phyloP scores from a whole-genome alignment of 2,113 vertebrate genomes.

The Setophaga kirtlandii region DNA sequence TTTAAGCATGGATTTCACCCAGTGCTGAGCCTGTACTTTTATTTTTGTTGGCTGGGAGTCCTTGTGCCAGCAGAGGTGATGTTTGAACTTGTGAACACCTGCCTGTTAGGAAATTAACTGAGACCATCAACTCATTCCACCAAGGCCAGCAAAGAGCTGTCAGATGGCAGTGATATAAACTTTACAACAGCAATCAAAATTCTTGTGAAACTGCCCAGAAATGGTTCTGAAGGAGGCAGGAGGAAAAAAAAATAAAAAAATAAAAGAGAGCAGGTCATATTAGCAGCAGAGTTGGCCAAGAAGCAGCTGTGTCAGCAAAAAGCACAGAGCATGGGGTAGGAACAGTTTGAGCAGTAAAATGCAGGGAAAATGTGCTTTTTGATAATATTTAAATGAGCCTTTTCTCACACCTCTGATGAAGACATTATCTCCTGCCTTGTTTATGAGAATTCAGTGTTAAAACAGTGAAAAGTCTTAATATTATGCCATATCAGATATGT shows the following conservation, averaged over 20 bases:
- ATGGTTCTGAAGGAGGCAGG: not conserved
- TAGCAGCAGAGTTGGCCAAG: not conserved
- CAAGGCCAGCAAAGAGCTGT: slow-evolving; percentile 13
- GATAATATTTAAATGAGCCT: not conserved
- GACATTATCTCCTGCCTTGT: not conserved
- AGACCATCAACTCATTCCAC: not conserved
- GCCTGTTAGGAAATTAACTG: not conserved
- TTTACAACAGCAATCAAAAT: slow-evolving; percentile 42
- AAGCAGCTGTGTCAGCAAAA: slow-evolving; percentile 27
- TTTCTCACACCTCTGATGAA: not conserved
- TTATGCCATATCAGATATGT: not conserved
- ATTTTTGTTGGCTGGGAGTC: not conserved
- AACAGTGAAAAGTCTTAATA: not conserved
- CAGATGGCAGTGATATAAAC: slow-evolving; percentile 18
- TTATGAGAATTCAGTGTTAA: not conserved
- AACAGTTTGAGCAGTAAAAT: not conserved
- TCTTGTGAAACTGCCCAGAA: slow-evolving; percentile 47
- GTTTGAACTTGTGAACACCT: not conserved
- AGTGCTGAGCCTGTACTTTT: not conserved
- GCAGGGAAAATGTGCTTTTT: not conserved
- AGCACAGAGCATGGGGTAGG: not conserved
- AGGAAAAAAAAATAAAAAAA: not conserved
- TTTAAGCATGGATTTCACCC: not conserved
- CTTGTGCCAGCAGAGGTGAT: not conserved
- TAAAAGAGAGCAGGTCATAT: not conserved